These are phyloP conservation scores for Diadromus collaris DNA, from an alignment of 2,888 invertebrate species.

Conservation along the genomic window DNA sequence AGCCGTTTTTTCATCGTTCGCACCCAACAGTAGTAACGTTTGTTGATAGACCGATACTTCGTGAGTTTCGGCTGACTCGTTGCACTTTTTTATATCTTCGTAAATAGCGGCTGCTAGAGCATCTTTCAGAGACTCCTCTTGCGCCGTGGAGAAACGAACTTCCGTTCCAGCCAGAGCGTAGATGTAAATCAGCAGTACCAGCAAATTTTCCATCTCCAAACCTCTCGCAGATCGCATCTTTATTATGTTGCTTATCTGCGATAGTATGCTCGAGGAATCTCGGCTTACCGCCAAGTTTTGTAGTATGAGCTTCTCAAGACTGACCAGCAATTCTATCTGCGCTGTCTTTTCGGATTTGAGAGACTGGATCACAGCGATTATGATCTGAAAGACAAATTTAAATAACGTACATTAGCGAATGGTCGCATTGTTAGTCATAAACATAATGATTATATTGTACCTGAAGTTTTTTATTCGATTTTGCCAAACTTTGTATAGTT, in stretches of 20 bases:
- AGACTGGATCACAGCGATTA: slow-evolving; percentile 82
- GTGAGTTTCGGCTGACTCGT: slow-evolving; percentile 64
- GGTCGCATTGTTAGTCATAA: background rate
- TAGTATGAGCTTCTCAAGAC: slow-evolving; percentile 84
- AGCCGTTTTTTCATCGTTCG: slow-evolving; percentile 68
- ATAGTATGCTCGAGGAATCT: slow-evolving; percentile 81
- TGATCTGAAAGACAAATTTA: slow-evolving; percentile 74
- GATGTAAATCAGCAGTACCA: slow-evolving; percentile 83
- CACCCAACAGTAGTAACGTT: slow-evolving; percentile 73
- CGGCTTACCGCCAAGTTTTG: slow-evolving; percentile 77
- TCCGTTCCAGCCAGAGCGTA: slow-evolving; percentile 84
- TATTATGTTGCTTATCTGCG: slow-evolving; percentile 80
- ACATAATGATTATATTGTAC: slow-evolving; percentile 58
- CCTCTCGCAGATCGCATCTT: background rate
- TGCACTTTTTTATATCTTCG: slow-evolving; percentile 81
- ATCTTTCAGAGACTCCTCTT: slow-evolving; percentile 81
- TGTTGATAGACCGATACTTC: slow-evolving; percentile 74
- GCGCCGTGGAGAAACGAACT: slow-evolving; percentile 81
- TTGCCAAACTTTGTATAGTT: slow-evolving; percentile 65
- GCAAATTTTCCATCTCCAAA: slow-evolving; percentile 81
- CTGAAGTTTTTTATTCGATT: slow-evolving; percentile 74
- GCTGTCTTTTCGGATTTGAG: slow-evolving; percentile 82
- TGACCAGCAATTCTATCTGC: slow-evolving; percentile 83
- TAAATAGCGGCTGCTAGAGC: slow-evolving; percentile 82
- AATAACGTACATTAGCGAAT: background rate